Conservation (phyloP, 2,888 invertebrate species). For the Ochropleura plecta region DNA sequence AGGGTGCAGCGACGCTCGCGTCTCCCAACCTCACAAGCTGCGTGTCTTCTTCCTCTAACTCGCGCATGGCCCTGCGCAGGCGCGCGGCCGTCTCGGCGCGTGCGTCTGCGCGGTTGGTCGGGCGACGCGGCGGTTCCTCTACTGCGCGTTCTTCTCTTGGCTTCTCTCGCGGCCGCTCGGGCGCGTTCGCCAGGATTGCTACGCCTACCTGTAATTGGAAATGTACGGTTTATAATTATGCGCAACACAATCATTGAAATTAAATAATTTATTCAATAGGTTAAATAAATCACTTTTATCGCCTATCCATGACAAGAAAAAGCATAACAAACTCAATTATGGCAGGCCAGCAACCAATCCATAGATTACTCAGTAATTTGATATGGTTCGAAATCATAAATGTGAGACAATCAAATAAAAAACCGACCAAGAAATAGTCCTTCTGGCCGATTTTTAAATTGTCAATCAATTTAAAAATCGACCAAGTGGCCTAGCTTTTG, state of each 20-base stretch:
- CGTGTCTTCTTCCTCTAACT: conserved; percentile 96
- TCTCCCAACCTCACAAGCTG: conserved; percentile 99
- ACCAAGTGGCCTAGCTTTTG: no score
- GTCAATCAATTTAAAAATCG: no score
- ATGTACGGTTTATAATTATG: background rate
- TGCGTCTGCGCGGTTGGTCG: conserved; percentile 76
- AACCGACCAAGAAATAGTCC: no score
- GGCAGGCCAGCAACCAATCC: no score
- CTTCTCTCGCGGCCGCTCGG: conserved; percentile 88
- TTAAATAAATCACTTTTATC: no score
- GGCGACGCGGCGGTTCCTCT: conserved; percentile 91
- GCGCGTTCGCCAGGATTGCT: conserved; percentile 96
- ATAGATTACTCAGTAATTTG: no score
- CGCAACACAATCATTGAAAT: background rate
- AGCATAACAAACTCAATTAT: no score
- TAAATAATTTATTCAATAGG: no score
- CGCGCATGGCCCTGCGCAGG: conserved; percentile 94
- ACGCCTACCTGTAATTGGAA: conserved; percentile 92
- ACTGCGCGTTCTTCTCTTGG: conserved; percentile 91
- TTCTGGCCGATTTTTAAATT: no score
- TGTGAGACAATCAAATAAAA: no score
- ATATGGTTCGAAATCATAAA: no score
- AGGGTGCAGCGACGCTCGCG: conserved; percentile 99
- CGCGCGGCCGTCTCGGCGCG: conserved; percentile 84
- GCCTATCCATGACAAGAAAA: no score